Evolutionary conservation across 2,113 vertebrate genomes (phyloP).

Genomic region (Daboia siamensis): DNA sequence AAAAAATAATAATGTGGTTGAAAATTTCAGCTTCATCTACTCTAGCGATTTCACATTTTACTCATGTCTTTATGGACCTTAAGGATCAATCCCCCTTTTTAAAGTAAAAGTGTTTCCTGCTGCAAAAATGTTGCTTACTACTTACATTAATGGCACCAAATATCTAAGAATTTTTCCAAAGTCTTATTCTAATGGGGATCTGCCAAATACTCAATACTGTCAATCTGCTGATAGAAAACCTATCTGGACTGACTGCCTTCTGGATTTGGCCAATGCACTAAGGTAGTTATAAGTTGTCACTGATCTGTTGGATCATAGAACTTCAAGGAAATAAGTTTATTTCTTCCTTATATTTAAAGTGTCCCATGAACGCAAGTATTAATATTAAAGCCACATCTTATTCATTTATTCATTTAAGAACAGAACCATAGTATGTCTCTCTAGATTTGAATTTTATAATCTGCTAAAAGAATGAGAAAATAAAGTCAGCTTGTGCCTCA

Average conservation of each 20-base stretch:
- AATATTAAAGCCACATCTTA: background rate
- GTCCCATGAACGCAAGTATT: background rate
- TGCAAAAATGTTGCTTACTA: background rate
- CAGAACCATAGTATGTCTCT: background rate
- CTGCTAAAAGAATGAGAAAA: background rate
- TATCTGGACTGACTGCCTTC: background rate
- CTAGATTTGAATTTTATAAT: background rate
- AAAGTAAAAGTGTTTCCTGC: background rate
- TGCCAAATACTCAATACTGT: background rate
- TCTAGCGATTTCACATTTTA: background rate
- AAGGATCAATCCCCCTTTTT: background rate
- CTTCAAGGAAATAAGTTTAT: background rate
- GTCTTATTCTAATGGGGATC: background rate
- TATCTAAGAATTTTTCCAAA: background rate
- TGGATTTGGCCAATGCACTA: background rate
- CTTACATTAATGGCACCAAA: background rate
- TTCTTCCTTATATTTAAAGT: background rate
- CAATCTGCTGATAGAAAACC: background rate
- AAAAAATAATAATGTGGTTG: background rate
- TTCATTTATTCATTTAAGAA: background rate
- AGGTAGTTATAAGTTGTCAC: background rate
- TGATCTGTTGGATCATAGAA: background rate
- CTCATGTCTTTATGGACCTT: background rate
- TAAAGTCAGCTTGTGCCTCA: background rate
- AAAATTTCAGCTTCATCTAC: background rate